Base-by-base conservation (phyloP, 2,797 vertebrate species). In the Syncerus caffer region DNA sequence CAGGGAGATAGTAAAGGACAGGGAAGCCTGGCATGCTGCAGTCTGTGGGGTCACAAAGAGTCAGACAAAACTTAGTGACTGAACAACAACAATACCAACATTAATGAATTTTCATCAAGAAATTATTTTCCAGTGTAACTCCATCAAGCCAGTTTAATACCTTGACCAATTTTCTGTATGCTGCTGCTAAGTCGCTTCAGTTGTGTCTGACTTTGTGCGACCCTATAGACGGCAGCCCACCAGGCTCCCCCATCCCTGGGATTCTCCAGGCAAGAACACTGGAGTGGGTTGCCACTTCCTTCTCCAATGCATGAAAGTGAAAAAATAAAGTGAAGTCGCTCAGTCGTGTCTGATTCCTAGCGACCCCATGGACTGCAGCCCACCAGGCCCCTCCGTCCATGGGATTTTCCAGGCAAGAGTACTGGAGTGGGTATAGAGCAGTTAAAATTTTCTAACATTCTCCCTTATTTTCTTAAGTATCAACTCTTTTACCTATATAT, bases 101-200 rank as follows among this genome's bases (percentile, higher is more conserved):
- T 57, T 42, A 51, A 53, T 83, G 87, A 42, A 53, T 94, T 95
- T 96, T 95, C 62, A 88, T 93, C 50, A 60, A 87, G 87, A 84
- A 95, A 88, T 45, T 76, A 47, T 86, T 88, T 92, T 92, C 51
- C 71, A 95, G 9, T 76, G 23, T 89, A 93, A 84, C 19, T 93
- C 64, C 38, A 53, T 95, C 55, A 67, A 82, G 38, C 82, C 64
- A 58, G 0, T 82, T 51, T 51, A 91, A 64, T 80, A 95, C 53
- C 82, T 92, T 85, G 21, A 74, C 82, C 9, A 13, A 10, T 85
- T 89, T 91, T 85, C 51, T 79, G 2, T 17, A 47, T 47, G 45
- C 45, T 47, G 45, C 45, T 47, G 45, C 45, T 47, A 47, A 47
- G 10, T 47, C 45, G 9, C 45, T 47, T 47, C 45, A 47, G 45